Evolutionary conservation across 2,797 vertebrate species (phyloP), one percentile per base, ranked within the genome.

Genomic region (Sorex maritimensis): DNA sequence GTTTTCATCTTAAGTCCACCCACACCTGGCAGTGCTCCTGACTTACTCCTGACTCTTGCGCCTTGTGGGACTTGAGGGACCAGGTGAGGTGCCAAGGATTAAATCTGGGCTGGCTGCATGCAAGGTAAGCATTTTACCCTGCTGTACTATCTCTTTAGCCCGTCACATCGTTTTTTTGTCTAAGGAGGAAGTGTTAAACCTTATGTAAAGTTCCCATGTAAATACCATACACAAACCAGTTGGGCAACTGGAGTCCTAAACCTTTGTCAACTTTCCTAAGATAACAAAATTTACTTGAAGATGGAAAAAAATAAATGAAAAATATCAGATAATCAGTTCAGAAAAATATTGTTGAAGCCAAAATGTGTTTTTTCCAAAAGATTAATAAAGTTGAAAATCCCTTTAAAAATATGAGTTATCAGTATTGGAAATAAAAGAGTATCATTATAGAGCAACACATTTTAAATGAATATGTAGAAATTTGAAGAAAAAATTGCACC

Each of bases 321-420:
- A 87, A 78, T 49, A 68, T n/a, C 49, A 94, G 12, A 2, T 71
- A 44, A 65, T 81, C 28, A 34, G 8, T 89, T 77, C 55, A 81
- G 38, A 79, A 28, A 74, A 68, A 68, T 88, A 78, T 77, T 67
- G 72, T 72, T 21, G 86, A 46, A 86, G 15, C 86, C 65, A 90
- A 77, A 89, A 78, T 71, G 7, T 34, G 34, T 14, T 78, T 92
- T 24, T 72, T 86, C 72, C 44, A 81, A 58, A 72, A 86, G 38
- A 73, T 38, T 5, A 61, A 52, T 65, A 75, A 88, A 69, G 63
- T 44, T 75, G 30, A 28, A 34, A 28, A 34, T 15, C 14, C 5
- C 55, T 58, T 58, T 58, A 17, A 58, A 58, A 58, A 58, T 58
- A 11, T 58, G 55, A 58, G 19, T 58, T 58, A 58, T 21, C 55